These are phyloP conservation scores for Drosophila lacicola DNA, from an alignment of 2,888 invertebrate species.

Conservation along the genomic window DNA sequence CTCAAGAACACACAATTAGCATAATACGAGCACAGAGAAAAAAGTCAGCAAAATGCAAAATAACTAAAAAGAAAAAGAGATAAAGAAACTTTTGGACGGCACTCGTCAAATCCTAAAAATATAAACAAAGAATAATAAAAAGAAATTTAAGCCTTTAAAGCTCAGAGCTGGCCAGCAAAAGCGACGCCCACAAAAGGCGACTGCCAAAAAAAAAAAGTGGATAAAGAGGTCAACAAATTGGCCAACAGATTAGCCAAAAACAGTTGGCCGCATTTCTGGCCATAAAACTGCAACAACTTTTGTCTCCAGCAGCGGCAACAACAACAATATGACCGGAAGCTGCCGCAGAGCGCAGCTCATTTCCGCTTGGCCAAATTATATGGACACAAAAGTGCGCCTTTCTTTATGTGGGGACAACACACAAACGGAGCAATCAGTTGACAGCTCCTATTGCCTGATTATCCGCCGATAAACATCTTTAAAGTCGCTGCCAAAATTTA, in stretches of 20 bases:
- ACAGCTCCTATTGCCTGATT: conserved; percentile 7
- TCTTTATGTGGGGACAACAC: too few relatives aligned
- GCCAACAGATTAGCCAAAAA: conserved; percentile 68
- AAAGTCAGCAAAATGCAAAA: conserved; percentile 46
- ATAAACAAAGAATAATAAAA: conserved; percentile 2
- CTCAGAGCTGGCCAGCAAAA: conserved; percentile 8
- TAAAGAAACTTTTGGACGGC: conserved; percentile 16
- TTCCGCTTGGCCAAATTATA: conserved; percentile 66
- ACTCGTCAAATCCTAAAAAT: conserved; percentile 28
- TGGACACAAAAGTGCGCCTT: conserved; percentile 12
- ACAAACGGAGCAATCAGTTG: neutral
- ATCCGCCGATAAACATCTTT: conserved; percentile 51
- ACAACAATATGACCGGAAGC: conserved; percentile 51
- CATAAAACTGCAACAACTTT: conserved; percentile 74
- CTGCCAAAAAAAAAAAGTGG: conserved; percentile 13
- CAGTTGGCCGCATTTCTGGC: conserved; percentile 70
- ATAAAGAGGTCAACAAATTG: conserved; percentile 64
- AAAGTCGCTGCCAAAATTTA: conserved; percentile 22
- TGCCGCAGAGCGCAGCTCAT: conserved; percentile 55
- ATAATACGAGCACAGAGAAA: conserved; percentile 48
- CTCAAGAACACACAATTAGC: conserved; percentile 50
- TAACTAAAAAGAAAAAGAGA: neutral
- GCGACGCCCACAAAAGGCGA: conserved; percentile 13
- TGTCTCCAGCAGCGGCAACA: conserved; percentile 24
- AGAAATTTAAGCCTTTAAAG: conserved; percentile 25